Base-by-base conservation (phyloP, 23 tunicate species). In the Clavelina lepadiformis region DNA sequence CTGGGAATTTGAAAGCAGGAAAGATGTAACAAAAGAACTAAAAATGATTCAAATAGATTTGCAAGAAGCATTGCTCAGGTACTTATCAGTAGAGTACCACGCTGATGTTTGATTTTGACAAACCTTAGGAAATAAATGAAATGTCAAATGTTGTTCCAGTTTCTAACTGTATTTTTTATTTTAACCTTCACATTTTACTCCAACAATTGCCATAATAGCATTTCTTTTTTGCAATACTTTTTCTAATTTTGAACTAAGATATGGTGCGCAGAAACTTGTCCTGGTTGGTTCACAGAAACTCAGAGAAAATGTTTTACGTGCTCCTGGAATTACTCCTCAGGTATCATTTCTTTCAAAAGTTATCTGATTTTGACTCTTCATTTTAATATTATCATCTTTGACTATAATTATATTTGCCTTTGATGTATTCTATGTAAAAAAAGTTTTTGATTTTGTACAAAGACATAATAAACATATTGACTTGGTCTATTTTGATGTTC, bases 241-340 rank as follows among this genome's bases (percentile, higher is more conserved):
- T 44, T 44, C 18, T 13, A 44, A 44, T 13, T 18, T n/a, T n/a
- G n/a, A n/a, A n/a, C n/a, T n/a, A 59, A 80, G 87, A 31, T 88
- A 23, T 59, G 88, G 88, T 1, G 3, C 49, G 26, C 76, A 62
- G 27, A 66, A 56, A 31, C 32, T 88, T 26, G 82, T 80, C 33
- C 41, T 81, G 27, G 96, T 80, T 36, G 96, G 88, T 31, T 88
- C 96, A 6, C 96, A 80, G 68, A 28, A 2, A 5, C 20, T 61
- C 19, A 50, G 96, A 61, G 78, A 68, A 29, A 38, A 35, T 19
- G 88, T 50, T 46, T 29, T 86, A 18, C 68, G 57, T 11, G 67
- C 61, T 5, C 36, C 76, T 6, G 81, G 74, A 22, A 28, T 76
- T 1, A 61, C 57, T 35, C 56, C 77, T 32, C 80, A 74, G 62